phyloP scores from a whole-genome alignment of 92 coral and sea anemone species.

The Bergia puertoricense region DNA sequence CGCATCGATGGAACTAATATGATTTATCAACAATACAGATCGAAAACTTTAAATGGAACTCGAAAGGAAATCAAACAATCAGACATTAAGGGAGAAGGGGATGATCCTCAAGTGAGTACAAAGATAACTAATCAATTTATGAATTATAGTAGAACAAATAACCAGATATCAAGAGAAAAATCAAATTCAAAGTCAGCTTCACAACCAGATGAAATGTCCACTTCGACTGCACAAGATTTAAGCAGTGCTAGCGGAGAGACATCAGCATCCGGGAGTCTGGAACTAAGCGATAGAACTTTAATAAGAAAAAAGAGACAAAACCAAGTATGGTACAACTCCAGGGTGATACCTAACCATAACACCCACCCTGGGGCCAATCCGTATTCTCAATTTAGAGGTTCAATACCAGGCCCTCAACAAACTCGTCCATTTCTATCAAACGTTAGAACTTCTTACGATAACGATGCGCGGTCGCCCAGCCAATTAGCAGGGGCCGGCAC shows the following conservation, averaged over 20 bases:
- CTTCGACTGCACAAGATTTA: neutral
- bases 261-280: neutral
- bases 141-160: neutral
- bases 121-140: neutral
- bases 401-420: slow-evolving; percentile 16
- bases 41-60: neutral
- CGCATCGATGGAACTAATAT: neutral
- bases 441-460: slow-evolving; percentile 47
- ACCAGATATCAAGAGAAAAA: neutral
- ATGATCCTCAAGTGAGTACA: neutral
- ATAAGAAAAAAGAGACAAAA: slow-evolving; percentile 50
- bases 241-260: neutral
- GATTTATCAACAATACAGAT: neutral
- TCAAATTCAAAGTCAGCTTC: neutral
- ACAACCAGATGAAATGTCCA: neutral
- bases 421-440: slow-evolving; percentile 48
- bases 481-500: slow-evolving; percentile 32
- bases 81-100: neutral
- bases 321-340: slow-evolving; percentile 65
- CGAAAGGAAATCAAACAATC: neutral
- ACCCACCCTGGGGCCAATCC: neutral
- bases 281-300: neutral
- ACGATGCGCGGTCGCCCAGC: slow-evolving; percentile 14
- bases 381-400: slow-evolving; percentile 24
- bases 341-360: slow-evolving; percentile 12